These are phyloP conservation scores for Atta colombica DNA, from an alignment of 1,140 invertebrate species.

Conservation along the genomic window DNA sequence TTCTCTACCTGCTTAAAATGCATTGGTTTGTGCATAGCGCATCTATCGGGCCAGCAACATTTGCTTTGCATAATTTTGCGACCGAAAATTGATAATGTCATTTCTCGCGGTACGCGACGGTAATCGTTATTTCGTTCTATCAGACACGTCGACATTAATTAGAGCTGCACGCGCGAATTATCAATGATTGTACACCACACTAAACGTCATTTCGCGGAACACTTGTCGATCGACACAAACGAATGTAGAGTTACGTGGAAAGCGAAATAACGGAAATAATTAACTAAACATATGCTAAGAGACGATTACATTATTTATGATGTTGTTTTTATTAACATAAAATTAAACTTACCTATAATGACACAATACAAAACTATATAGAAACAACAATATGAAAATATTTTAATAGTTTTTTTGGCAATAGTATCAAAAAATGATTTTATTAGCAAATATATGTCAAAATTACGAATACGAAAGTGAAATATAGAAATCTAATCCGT, in stretches of 20 bases:
- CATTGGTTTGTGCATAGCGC: slow-evolving; percentile 66
- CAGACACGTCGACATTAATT: slow-evolving; percentile 58
- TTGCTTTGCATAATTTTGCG: slow-evolving; percentile 72
- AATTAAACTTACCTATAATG: background rate
- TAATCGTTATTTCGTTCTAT: slow-evolving; percentile 68
- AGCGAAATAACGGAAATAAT: slow-evolving; percentile 33
- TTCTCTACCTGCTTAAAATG: slow-evolving; percentile 71
- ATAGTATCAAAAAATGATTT: background rate
- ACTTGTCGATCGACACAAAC: background rate
- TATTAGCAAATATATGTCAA: background rate
- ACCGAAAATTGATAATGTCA: slow-evolving; percentile 62
- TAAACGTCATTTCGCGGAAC: slow-evolving; percentile 33
- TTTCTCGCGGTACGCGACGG: slow-evolving; percentile 56
- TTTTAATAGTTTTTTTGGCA: background rate
- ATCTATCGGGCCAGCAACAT: slow-evolving; percentile 67
- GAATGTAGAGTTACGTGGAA: background rate
- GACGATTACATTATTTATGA: background rate
- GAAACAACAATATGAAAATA: background rate
- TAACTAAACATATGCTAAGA: background rate
- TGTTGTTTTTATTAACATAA: slow-evolving; percentile 6
- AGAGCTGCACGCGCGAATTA: slow-evolving; percentile 38
- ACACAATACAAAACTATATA: background rate
- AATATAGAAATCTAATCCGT: background rate
- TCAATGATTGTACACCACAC: slow-evolving; percentile 30
- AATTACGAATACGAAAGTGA: background rate